Conservation (phyloP, 2,888 invertebrate genomes). For the Phyllotreta striolata region DNA sequence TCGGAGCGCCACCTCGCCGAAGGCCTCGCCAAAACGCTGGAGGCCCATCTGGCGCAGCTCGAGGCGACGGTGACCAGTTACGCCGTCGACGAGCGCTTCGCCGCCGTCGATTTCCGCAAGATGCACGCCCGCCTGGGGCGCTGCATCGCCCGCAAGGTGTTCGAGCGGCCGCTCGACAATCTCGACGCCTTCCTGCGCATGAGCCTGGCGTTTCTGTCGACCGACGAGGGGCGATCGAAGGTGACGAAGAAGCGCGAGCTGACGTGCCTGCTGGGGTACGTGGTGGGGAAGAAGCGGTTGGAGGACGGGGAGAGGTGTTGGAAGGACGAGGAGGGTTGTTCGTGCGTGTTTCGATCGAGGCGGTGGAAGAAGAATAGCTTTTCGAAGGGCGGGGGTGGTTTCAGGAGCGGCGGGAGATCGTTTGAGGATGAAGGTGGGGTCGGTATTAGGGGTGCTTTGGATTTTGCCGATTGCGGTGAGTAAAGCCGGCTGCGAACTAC, state of each 20-base stretch:
- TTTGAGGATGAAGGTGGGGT: too few species aligned
- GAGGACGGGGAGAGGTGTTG: constrained; percentile 67
- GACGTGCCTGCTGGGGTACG: constrained; percentile 60
- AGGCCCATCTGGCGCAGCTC: constrained; percentile 73
- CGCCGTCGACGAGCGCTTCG: constrained; percentile 72
- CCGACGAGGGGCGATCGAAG: constrained; percentile 54
- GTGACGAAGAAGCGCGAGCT: constrained; percentile 61
- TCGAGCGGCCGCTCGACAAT: constrained; percentile 49
- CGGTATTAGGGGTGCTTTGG: too few species aligned
- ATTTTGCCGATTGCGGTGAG: too few species aligned
- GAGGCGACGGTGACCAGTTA: constrained; percentile 74
- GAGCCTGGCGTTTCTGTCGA: constrained; percentile 50
- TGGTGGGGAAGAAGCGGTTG: constrained; percentile 62
- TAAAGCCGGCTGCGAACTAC: too few species aligned
- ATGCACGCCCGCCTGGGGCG: constrained; percentile 73
- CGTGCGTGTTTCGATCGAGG: constrained; percentile 71
- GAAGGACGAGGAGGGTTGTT: constrained; percentile 66
- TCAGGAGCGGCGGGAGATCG: constrained; percentile 47
- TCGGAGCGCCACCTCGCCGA: too few species aligned
- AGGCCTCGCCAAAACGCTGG: constrained; percentile 64
- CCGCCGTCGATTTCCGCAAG: constrained; percentile 67
- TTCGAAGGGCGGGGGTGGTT: constrained; percentile 61
- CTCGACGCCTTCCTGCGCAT: constrained; percentile 63
- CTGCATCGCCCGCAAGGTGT: constrained; percentile 68
- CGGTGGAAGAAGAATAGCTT: constrained; percentile 65